These are phyloP conservation scores for Cliona cf. orientalis DNA, from an alignment of 37 sponge, comb jelly and placozoan species.

Conservation along the genomic window DNA sequence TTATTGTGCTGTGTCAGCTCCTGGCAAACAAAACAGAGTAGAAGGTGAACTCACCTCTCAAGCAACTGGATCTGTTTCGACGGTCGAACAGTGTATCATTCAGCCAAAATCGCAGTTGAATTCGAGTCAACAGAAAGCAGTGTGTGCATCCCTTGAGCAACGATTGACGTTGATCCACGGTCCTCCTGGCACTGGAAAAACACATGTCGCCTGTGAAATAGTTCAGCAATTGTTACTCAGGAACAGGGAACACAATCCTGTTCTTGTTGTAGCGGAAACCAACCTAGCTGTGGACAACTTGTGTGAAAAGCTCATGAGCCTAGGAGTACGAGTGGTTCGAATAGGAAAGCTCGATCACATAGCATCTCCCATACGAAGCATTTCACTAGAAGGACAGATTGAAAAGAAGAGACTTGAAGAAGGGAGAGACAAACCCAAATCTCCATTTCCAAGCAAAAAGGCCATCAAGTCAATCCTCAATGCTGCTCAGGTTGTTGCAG, in stretches of 20 bases:
- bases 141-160: constrained; percentile 47
- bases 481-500: constrained; percentile 60
- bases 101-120: constrained; percentile 27
- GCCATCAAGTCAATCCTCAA: constrained; percentile 43
- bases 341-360: constrained; percentile 52
- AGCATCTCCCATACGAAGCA: constrained; percentile 35
- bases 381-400: constrained; percentile 56
- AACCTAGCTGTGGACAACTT: constrained; percentile 82
- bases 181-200: constrained; percentile 90
- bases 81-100: no score
- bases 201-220: constrained; percentile 73
- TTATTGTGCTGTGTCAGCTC: not conserved
- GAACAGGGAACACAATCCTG: not conserved
- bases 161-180: constrained; percentile 80
- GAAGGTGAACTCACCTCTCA: not conserved
- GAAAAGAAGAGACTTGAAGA: constrained; percentile 50
- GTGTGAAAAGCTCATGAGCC: constrained; percentile 35
- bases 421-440: constrained; percentile 18
- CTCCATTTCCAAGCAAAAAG: not conserved
- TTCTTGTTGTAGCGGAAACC: constrained; percentile 79
- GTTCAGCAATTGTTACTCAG: constrained; percentile 14
- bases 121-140: constrained; percentile 58
- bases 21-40: not conserved
- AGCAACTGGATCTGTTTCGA: no score
- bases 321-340: constrained; percentile 49